phyloP scores from a whole-genome alignment of 2,888 invertebrate species.

The Zaprionus lineosus region DNA sequence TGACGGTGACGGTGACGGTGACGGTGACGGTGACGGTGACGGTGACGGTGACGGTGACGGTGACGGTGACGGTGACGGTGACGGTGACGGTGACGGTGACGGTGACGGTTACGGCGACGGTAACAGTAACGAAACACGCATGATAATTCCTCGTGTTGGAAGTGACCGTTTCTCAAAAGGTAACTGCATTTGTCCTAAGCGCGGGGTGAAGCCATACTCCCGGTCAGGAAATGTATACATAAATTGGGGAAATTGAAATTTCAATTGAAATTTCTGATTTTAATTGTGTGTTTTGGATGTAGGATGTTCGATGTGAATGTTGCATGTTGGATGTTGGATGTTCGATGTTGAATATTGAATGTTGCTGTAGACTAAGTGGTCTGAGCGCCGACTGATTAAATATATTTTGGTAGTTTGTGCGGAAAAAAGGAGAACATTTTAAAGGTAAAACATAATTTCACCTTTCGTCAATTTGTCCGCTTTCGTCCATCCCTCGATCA shows the following conservation, averaged over 20 bases:
- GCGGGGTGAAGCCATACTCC: conserved; percentile 3
- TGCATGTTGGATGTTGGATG: not conserved
- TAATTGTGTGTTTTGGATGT: conserved; percentile 9
- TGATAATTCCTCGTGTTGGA: conserved; percentile 41
- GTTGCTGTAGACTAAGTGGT: no score
- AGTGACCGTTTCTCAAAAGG: conserved; percentile 1
- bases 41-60: conserved; percentile 26
- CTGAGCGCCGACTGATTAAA: no score
- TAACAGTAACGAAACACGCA: conserved; percentile 47
- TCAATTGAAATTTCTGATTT: conserved; percentile 61
- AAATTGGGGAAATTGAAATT: conserved; percentile 74
- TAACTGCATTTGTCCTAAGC: not conserved
- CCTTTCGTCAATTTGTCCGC: no score
- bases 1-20: no score
- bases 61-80: conserved; percentile 44
- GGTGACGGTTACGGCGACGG: conserved; percentile 14
- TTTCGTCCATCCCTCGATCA: no score
- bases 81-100: conserved; percentile 6
- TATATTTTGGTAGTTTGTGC: no score
- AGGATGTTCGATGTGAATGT: not conserved
- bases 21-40: conserved; percentile 7
- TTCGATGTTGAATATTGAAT: no score
- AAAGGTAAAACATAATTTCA: no score
- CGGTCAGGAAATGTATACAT: conserved; percentile 61
- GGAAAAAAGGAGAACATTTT: no score